Evolutionary conservation across 2,888 invertebrate genomes (phyloP).

Genomic region (Sthenelais limicola): DNA sequence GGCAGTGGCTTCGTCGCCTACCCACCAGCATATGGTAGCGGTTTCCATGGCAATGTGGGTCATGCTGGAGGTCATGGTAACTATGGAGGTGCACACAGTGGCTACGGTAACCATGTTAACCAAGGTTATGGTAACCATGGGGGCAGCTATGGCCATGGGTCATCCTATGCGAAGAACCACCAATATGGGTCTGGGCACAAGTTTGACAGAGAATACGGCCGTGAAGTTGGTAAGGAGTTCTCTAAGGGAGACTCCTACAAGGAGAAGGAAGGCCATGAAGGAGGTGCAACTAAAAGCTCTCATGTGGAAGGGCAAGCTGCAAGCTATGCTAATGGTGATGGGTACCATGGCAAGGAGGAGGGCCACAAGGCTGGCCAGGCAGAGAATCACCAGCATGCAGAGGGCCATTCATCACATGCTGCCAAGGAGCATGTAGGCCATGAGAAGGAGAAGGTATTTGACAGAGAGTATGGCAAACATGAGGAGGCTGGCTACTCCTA

Average conservation of each 20-base stretch:
- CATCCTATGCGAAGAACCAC: neutral
- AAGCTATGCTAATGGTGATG: neutral
- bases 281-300: neutral
- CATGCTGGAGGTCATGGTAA: neutral
- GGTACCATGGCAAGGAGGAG: neutral
- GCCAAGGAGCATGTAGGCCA: conserved; percentile 16
- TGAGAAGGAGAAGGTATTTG: conserved; percentile 18
- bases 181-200: conserved; percentile 22
- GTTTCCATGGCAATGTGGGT: conserved; percentile 6
- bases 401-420: neutral
- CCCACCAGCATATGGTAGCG: neutral
- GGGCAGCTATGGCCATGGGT: neutral
- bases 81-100: neutral
- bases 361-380: neutral
- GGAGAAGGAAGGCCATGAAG: neutral
- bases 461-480: conserved; percentile 7
- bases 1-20: too few relatives aligned
- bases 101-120: neutral
- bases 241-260: conserved; percentile 11
- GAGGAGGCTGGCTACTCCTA: conserved; percentile 13
- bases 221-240: neutral
- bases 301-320: neutral
- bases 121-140: too few relatives aligned
- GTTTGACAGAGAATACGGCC: conserved; percentile 12
- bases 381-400: neutral